Evolutionary conservation across 2,113 vertebrate species (phyloP).

Genomic region (Halichoerus grypus): DNA sequence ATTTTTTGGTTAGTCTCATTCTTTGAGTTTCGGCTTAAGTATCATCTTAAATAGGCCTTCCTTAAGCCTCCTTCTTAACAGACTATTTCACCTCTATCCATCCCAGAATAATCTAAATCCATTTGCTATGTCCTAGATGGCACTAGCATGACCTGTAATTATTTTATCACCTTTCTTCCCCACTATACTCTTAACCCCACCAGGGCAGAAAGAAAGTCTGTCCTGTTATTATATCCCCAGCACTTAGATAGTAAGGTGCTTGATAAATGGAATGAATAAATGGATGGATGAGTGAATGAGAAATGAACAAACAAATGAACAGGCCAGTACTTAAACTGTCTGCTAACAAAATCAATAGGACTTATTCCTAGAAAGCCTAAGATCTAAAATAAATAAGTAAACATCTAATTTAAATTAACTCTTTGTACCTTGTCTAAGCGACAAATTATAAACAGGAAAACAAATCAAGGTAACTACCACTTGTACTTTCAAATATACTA

Average conservation of each 20-base stretch:
- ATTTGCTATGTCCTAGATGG: background rate
- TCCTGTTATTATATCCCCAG: constrained; percentile 14
- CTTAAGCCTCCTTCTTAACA: background rate
- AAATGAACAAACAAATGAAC: constrained; percentile 50
- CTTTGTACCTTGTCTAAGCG: constrained; percentile 41
- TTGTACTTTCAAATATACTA: constrained; percentile 64
- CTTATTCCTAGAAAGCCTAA: constrained; percentile 37
- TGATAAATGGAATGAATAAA: constrained; percentile 34
- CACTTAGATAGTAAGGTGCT: constrained; percentile 10
- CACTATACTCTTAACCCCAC: constrained; percentile 17
- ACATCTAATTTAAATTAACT: constrained; percentile 36
- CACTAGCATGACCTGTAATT: constrained; percentile 21
- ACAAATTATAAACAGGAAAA: constrained; percentile 32
- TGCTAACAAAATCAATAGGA: constrained; percentile 34
- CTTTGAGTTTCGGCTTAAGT: constrained; percentile 25
- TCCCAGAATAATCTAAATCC: background rate
- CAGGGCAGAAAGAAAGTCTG: constrained; percentile 4
- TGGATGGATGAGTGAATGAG: constrained; percentile 1
- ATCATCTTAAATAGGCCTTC: background rate
- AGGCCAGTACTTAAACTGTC: constrained; percentile 44
- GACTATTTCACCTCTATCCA: background rate
- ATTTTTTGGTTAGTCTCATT: background rate
- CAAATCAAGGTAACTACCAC: constrained; percentile 16
- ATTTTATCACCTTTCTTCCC: constrained; percentile 16
- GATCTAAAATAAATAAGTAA: constrained; percentile 31